Conservation (phyloP, 2,113 vertebrate species). For the Phaetusa simplex region DNA sequence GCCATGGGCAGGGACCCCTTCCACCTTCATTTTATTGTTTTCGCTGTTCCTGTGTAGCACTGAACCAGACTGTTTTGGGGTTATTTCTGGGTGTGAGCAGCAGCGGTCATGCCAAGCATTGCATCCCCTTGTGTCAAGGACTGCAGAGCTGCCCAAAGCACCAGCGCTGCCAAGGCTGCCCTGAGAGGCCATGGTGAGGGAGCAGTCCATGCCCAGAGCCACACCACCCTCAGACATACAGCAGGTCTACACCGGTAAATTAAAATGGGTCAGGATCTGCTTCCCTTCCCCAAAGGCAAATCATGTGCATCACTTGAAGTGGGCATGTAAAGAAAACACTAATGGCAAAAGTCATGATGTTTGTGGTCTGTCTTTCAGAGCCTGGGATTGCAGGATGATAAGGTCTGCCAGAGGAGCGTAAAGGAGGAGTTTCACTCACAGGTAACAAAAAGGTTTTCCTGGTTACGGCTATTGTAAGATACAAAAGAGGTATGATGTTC, state of each 20-base stretch:
- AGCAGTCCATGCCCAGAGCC: not conserved
- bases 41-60: not conserved
- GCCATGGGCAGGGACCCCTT: not conserved
- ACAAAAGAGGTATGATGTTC: not conserved
- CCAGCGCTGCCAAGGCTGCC: not conserved
- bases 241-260: not conserved
- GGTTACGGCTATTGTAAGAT: not conserved
- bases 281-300: not conserved
- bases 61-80: not conserved
- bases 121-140: not conserved
- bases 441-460: not conserved
- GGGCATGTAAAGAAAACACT: not conserved
- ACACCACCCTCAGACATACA: not conserved
- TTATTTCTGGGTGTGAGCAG: not conserved
- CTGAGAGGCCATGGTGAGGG: fast-evolving
- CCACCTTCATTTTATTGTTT: not conserved
- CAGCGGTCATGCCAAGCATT: not conserved
- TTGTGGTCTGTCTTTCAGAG: not conserved
- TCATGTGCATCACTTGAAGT: not conserved
- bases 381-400: not conserved
- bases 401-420: not conserved
- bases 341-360: not conserved
- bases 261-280: not conserved
- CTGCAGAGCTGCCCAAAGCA: not conserved
- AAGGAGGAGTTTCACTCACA: not conserved